Evolutionary conservation across 2,888 invertebrate genomes (phyloP), one percentile per base, ranked within the genome.

Genomic region (Anarsia innoxiella): DNA sequence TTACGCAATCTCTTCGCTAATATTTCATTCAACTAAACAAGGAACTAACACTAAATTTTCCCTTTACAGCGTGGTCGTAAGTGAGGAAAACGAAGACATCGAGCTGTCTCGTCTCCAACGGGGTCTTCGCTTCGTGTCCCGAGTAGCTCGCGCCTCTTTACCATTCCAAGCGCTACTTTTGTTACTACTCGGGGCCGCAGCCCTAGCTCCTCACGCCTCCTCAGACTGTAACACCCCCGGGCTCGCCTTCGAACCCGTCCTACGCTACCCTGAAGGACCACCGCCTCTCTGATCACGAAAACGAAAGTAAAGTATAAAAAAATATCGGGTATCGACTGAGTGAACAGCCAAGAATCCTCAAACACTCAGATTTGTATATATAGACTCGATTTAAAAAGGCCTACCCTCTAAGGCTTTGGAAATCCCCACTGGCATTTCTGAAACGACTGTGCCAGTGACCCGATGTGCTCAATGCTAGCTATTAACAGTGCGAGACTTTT

Each of bases 161-260:
- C 97, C 97, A 36, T 93, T 99, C 70, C 97, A 99, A 86, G 95
- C 96, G 44, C 86, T 99, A 59, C 93, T 99, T 86, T 88, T 98
- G 56, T 87, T 98, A 44, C 88, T 99, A 57, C 88, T 99, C 61
- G 97, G 97, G 40, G 93, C 96, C 42, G 97, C 97, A 35, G 93
- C 96, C 36, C 87, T 99, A 55, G 93, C 98, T 36, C 96, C 96
- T 3, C 91, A 93, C 74, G 90, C 93, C 48, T 90, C 91, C 46
- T 94, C 96, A 72, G 92, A 93, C 75, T 89, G 96, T 66, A 89
- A 93, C 53, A 91, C 91, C 53, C 90, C 95, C 57, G 91, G 92
- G 12, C 87, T 91, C 52, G 93, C 93, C 54, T 88, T 97, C 39
- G 93, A 95, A 52, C 96, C 97, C 27, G 92, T 96, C 76, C 87